Evolutionary conservation across 2,113 vertebrate genomes (phyloP), one percentile per base, ranked within the genome.

Genomic region (Rafetus swinhoei): DNA sequence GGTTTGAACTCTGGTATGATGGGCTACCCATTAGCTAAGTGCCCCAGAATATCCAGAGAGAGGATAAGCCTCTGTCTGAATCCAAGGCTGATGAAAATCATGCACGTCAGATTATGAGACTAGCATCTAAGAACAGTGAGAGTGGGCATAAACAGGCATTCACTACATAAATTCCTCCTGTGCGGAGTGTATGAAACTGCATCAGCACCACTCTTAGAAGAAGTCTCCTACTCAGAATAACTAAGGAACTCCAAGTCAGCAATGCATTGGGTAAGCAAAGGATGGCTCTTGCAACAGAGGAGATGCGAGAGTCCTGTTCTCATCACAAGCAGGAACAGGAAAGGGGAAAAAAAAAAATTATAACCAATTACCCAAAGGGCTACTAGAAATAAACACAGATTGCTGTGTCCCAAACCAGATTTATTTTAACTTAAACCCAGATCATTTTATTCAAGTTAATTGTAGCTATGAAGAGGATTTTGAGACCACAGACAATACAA

Each of bases 231-330:
- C 79, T 82, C 53, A 85, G 69, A 9, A 50, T 79, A 88, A 93
- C 35, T 56, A 79, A 80, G 22, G 39, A 76, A 76, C 39, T 45
- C n/a, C 22, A 57, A 12, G 6, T 7, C 0, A 0, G 29, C n/a
- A 60, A 82, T 15, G 79, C 19, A 45, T 83, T 6, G 2, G 59
- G 10, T 25, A 86, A 57, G 65, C 76, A 65, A 87, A 88, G 45
- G 59, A 88, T 74, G 16, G 21, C 57, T 1, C 32, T 22, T 32
- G 35, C 32, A 74, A 24, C 7, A 65, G 32, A 82, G 69, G 27
- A 59, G 1, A 6, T 65, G 5, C 76, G 60, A 18, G 91, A 69
- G 21, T 50, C 82, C n/a, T 81, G 32, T 79, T 85, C 13, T 72
- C 84, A 32, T 54, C 24, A 53, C 85, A 4, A 69, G 2, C 11